These are phyloP conservation scores for Macrophya annulata DNA, from an alignment of 2,888 invertebrate species.

Conservation along the genomic window DNA sequence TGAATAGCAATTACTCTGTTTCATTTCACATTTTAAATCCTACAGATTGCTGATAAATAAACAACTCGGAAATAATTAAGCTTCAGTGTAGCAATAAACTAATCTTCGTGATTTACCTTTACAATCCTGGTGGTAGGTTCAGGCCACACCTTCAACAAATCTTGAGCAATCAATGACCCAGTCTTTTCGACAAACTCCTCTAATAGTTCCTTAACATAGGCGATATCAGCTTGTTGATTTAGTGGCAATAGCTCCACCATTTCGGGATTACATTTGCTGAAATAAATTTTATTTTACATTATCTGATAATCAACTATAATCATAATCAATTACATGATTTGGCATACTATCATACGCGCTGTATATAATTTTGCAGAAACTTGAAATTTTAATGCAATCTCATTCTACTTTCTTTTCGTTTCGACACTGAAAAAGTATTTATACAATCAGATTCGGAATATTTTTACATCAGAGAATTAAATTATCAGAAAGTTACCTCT, in stretches of 20 bases:
- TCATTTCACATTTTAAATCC: not conserved
- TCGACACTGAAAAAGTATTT: not conserved
- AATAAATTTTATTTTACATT: not conserved
- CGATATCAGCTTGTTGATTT: conserved; percentile 89
- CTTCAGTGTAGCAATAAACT: not conserved
- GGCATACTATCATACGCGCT: too few relatives aligned
- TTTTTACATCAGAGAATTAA: not conserved
- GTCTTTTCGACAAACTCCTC: conserved; percentile 94
- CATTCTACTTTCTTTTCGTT: not conserved
- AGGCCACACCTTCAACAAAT: conserved; percentile 91
- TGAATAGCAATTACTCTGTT: not conserved
- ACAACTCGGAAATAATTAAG: conserved; percentile 30
- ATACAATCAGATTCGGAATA: conserved; percentile 4
- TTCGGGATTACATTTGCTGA: conserved; percentile 94
- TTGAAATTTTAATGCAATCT: not conserved
- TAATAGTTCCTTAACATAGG: conserved; percentile 88
- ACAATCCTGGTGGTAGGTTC: conserved; percentile 89
- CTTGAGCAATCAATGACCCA: conserved; percentile 91
- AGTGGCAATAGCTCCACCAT: conserved; percentile 95
- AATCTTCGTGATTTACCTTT: conserved; percentile 82
- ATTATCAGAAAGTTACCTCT: conserved; percentile 78
- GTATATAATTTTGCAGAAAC: too few relatives aligned
- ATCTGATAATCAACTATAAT: not conserved
- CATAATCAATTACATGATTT: too few relatives aligned
- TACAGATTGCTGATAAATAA: not conserved